Evolutionary conservation across 2,113 vertebrate species (phyloP).

Genomic region (Diphyllodes magnificus): DNA sequence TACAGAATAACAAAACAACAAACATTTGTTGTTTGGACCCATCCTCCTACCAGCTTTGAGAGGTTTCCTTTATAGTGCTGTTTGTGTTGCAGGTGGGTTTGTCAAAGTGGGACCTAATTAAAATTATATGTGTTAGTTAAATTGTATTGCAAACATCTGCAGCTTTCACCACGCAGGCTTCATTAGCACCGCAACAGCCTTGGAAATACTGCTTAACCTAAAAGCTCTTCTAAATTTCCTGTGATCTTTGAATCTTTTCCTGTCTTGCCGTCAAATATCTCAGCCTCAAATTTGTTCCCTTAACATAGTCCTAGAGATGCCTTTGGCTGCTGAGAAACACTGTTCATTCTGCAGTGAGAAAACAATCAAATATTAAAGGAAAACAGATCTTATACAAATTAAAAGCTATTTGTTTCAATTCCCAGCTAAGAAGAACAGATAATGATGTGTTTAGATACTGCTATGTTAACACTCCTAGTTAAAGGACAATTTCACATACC

Average conservation of each 20-base stretch:
- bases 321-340: neutral
- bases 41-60: neutral
- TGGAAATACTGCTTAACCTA: neutral
- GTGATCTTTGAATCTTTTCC: neutral
- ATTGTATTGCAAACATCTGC: neutral
- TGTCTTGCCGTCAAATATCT: neutral
- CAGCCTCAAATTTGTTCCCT: neutral
- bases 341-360: neutral
- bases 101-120: neutral
- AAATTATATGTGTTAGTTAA: neutral
- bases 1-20: accelerated
- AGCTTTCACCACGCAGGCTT: neutral
- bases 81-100: neutral
- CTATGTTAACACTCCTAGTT: neutral
- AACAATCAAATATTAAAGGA: neutral
- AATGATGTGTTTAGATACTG: neutral
- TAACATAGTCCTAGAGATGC: neutral
- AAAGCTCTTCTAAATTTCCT: neutral
- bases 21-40: accelerated
- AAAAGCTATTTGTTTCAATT: neutral
- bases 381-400: neutral
- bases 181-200: neutral
- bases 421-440: neutral
- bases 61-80: neutral
- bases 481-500: neutral